phyloP scores from a whole-genome alignment of 2,797 vertebrate genomes.

The Epinephelus awoara region DNA sequence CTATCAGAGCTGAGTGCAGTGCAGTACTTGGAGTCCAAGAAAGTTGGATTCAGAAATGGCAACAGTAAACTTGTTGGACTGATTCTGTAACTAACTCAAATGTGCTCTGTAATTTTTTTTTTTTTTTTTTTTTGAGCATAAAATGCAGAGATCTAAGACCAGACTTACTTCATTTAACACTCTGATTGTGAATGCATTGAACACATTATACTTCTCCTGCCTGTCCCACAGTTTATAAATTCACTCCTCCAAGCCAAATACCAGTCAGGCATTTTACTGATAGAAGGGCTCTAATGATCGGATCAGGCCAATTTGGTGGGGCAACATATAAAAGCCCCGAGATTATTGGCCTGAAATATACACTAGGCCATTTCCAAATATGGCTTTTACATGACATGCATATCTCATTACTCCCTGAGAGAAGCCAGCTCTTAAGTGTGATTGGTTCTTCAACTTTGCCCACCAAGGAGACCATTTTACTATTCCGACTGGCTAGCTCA shows the following conservation, averaged over 20 bases:
- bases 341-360: constrained; percentile 13
- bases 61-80: constrained; percentile 63
- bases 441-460: constrained; percentile 56
- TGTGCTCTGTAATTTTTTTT: neutral
- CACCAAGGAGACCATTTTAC: constrained; percentile 54
- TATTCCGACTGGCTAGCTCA: constrained; percentile 63
- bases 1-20: constrained; percentile 69
- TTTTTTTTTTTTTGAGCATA: neutral
- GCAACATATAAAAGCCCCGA: neutral
- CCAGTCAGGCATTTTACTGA: constrained; percentile 7
- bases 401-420: constrained; percentile 34
- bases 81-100: constrained; percentile 35
- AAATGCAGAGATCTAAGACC: neutral
- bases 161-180: neutral
- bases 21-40: constrained; percentile 61
- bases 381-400: constrained; percentile 14
- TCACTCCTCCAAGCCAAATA: constrained; percentile 4
- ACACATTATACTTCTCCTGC: neutral
- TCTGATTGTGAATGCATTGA: neutral
- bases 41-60: constrained; percentile 70
- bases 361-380: constrained; percentile 29
- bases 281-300: neutral
- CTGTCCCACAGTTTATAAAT: neutral
- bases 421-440: constrained; percentile 43
- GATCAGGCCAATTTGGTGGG: neutral